Evolutionary conservation across 2,797 vertebrate species (phyloP).

Genomic region (Macrochelys suwanniensis): DNA sequence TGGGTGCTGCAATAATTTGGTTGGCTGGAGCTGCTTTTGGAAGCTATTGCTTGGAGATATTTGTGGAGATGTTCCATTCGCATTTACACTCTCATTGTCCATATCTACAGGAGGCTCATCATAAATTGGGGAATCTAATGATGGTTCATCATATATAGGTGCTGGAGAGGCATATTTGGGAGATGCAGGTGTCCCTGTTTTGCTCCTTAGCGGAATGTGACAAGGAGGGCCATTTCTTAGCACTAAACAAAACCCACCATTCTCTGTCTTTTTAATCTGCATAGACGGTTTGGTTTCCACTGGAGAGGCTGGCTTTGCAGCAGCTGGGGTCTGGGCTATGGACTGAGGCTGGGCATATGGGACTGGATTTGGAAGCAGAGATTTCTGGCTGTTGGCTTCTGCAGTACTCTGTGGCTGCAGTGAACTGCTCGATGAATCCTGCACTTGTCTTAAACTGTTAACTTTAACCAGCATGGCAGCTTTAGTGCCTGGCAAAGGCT

Average conservation of each 20-base stretch:
- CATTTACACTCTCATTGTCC: conserved; percentile 87
- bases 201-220: conserved; percentile 79
- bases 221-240: conserved; percentile 78
- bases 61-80: conserved; percentile 79
- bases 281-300: conserved; percentile 86
- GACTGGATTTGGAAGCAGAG: conserved; percentile 63
- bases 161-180: conserved; percentile 86
- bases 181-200: conserved; percentile 83
- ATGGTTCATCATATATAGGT: conserved; percentile 89
- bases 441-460: conserved; percentile 84
- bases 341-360: conserved; percentile 77
- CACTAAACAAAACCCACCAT: conserved; percentile 89
- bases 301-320: conserved; percentile 73
- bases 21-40: conserved; percentile 80
- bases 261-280: conserved; percentile 89
- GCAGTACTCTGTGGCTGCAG: conserved; percentile 74
- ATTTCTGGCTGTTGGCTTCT: conserved; percentile 78
- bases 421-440: conserved; percentile 75
- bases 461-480: conserved; percentile 93
- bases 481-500: conserved; percentile 90
- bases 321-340: conserved; percentile 79
- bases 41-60: conserved; percentile 83
- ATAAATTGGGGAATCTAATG: conserved; percentile 89
- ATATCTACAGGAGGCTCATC: conserved; percentile 92
- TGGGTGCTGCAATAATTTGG: conserved; percentile 86